Evolutionary conservation across 2,113 vertebrate genomes (phyloP), one percentile per base, ranked within the genome.

Genomic region (Macheiramphus alcinus): DNA sequence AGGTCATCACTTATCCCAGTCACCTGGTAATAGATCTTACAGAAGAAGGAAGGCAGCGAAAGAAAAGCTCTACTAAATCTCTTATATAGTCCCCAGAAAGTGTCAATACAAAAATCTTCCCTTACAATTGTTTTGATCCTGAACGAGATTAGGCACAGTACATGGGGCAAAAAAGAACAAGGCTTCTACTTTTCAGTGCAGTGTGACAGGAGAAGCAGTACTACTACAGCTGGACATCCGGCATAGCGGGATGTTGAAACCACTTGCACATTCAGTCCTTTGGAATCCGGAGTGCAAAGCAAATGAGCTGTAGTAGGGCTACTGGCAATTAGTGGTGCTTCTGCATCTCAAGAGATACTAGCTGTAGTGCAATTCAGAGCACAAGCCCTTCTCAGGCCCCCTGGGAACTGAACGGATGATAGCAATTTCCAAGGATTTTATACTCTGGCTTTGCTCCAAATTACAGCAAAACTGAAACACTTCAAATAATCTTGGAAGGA

Each of bases 391-490:
- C 79, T 52, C 61, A 74, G 75, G 52, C 40, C 88, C 65, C 68
- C 83, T 58, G 88, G 47, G 90, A 96, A 55, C n/a, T 67, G 59
- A 93, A 80, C 4, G 61, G 88, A 90, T 93, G 80, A 95, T 38
- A 91, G 80, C 80, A 84, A 68, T 92, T 90, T 91, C 80, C 82
- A 87, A 92, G 80, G 90, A 86, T 94, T 89, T 93, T 94, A 78
- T 52, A 67, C 43, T 67, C 75, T 97, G 91, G 68, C 79, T 93
- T 81, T 79, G 56, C 80, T 92, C 88, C 95, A 97, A 97, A 87
- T 91, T 86, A 74, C 47, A 89, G 79, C 48, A 94, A 56, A 97
- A 92, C 40, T 52, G 66, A 74, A 96, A 61, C 82, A 79, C 47
- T 88, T 88, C 50, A 53, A 66, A 67, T 34, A 88, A 84, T 91